A percentile compares a stretch with the other conserved stretches of the same genome.
Conservation (phyloP, 92 coral and sea anemone genomes). For the Isaurus tuberculatus region DNA sequence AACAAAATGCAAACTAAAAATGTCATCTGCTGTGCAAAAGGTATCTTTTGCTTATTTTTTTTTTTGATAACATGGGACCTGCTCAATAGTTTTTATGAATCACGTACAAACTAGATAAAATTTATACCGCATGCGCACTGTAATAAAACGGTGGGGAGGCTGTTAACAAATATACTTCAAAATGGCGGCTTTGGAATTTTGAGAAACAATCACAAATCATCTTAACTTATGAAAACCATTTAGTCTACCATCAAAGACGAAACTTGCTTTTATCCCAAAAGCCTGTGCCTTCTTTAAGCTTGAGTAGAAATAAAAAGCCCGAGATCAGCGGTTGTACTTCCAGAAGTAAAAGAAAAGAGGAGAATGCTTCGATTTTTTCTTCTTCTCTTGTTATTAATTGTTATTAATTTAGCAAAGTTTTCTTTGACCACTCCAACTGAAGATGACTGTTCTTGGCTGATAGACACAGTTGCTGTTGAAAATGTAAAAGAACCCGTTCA, state of each 20-base stretch:
- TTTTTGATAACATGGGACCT: no score
- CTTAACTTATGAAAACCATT: neutral
- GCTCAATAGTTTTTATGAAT: no score
- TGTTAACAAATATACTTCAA: neutral
- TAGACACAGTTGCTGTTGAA: conserved; percentile 52
- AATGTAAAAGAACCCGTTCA: conserved; percentile 39
- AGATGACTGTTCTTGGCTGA: conserved; percentile 63
- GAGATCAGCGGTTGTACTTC: conserved; percentile 9
- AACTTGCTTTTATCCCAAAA: neutral
- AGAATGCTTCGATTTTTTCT: neutral
- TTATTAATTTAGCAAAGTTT: neutral
- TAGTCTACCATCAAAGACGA: neutral
- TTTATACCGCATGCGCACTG: no score
- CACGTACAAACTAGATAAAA: no score
- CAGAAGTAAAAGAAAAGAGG: neutral
- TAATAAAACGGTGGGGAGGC: no score
- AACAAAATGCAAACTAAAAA: no score
- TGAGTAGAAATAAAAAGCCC: neutral
- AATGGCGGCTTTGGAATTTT: neutral
- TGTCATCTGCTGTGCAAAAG: no score
- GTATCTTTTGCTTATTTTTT: no score
- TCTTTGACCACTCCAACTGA: neutral
- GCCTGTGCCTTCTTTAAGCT: neutral
- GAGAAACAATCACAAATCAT: neutral
- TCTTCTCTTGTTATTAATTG: no score